phyloP scores from a whole-genome alignment of 2,113 vertebrate species.

The Sinocyclocheilus maitianheensis region DNA sequence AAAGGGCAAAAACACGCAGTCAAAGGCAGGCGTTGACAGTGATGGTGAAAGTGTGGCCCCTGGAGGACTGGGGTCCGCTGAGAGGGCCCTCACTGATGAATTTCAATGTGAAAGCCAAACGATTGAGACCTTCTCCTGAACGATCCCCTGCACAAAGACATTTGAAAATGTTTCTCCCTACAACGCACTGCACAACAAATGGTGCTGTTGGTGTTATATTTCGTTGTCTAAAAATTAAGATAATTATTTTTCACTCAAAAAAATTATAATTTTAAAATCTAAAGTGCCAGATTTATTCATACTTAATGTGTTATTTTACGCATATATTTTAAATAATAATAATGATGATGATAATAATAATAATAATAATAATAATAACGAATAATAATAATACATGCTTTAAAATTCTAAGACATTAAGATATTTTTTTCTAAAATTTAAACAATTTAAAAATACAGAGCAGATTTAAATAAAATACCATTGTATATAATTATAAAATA shows the following conservation, averaged over 20 bases:
- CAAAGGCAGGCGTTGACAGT: too few species aligned
- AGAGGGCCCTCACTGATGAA: slow-evolving; percentile 83
- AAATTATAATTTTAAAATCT: too few species aligned
- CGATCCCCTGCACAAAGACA: slow-evolving; percentile 79
- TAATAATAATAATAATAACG: too few species aligned
- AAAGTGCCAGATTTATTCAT: background rate
- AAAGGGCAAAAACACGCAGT: too few species aligned
- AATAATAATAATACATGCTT: background rate
- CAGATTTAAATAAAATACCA: background rate
- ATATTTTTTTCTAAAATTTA: background rate
- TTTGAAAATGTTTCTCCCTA: slow-evolving; percentile 61
- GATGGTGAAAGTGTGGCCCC: too few species aligned
- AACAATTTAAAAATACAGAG: background rate
- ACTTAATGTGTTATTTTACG: background rate
- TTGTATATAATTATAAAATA: background rate
- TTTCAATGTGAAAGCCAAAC: slow-evolving; percentile 86
- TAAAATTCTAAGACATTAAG: background rate
- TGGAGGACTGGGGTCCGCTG: slow-evolving; percentile 73
- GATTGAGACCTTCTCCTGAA: slow-evolving; percentile 71
- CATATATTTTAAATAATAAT: too few species aligned
- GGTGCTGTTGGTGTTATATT: background rate
- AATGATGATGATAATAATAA: too few species aligned
- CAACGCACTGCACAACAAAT: background rate
- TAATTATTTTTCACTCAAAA: background rate
- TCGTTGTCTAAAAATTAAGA: background rate